These are phyloP conservation scores for Drosophila nasuta DNA, from an alignment of 1,140 invertebrate genomes.

Conservation along the genomic window DNA sequence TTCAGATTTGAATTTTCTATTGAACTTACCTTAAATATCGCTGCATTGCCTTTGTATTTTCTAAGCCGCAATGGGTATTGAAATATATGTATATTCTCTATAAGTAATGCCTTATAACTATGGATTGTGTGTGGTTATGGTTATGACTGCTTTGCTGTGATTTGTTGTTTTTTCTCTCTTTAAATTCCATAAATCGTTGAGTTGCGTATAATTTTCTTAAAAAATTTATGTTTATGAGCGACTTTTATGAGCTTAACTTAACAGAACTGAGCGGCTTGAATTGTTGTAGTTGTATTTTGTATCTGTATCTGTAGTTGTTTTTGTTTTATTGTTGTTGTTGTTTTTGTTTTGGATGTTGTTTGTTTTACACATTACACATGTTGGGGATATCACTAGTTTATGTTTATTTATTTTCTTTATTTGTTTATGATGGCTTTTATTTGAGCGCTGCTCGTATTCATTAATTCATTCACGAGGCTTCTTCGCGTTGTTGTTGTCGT, in stretches of 20 bases:
- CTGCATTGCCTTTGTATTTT: constrained; percentile 74
- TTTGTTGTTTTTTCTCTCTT: constrained; percentile 40
- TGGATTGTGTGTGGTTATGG: constrained; percentile 9
- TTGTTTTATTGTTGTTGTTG: constrained; percentile 13
- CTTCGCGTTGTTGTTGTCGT: constrained; percentile 36
- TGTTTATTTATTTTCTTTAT: constrained; percentile 66
- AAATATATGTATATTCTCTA: constrained; percentile 39
- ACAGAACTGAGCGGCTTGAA: constrained; percentile 38
- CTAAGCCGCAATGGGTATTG: constrained; percentile 40
- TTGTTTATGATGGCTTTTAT: constrained; percentile 43
- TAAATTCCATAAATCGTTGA: constrained; percentile 57
- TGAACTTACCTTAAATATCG: constrained; percentile 59
- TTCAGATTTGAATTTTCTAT: background rate
- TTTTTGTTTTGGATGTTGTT: constrained; percentile 52
- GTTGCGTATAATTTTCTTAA: constrained; percentile 40
- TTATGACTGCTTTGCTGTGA: constrained; percentile 39
- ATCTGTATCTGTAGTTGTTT: constrained; percentile 43
- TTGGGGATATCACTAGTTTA: constrained; percentile 71
- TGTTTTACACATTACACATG: constrained; percentile 69
- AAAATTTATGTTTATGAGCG: constrained; percentile 54
- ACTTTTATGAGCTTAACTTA: constrained; percentile 61
- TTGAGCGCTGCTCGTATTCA: constrained; percentile 42
- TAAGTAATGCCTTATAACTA: constrained; percentile 37
- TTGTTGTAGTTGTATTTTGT: constrained; percentile 14
- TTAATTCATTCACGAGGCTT: constrained; percentile 33